Evolutionary conservation across 2,888 invertebrate species (phyloP), one percentile per base, ranked within the genome.

Genomic region (Gibbula magus): DNA sequence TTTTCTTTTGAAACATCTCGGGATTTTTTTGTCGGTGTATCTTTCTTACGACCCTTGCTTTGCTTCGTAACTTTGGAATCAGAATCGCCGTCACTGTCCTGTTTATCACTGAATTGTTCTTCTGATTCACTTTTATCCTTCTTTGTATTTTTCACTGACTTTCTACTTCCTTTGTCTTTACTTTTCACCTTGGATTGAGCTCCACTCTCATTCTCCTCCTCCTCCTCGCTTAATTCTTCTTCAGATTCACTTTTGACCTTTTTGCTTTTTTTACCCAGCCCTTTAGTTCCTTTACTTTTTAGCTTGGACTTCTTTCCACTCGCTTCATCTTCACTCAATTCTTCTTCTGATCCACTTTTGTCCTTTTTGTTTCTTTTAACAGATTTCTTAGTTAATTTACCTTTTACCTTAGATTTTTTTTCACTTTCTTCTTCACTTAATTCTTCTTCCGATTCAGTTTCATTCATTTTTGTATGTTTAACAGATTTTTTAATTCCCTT

Each of bases 341-440:
- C 70, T 22, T 22, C 96, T 10, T 96, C 95, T 0, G 98, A 16
- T 77, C 8, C 25, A 39, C 35, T 22, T 10, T 20, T 29, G 7
- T 7, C 39, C 66, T 35, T 98, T 86, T 98, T 94, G 1, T 97
- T 98, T 61, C 96, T 94, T 91, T 96, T 87, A 8, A 88, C 81
- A 51, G 89, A 96, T n/a, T 45, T 74, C 5, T 45, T 74, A 22
- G n/a, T 5, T 45, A 45, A 39, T 32, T 74, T 74, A n/a, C 25
- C 13, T 13, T 45, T 45, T 45, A 1, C 13, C 10, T 45, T 45
- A 10, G 45, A 45, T 45, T 45, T 45, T 1, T 74, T 51, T 20
- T 74, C 45, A 45, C 45, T 45, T 1, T 45, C 45, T 45, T 45
- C 45, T 45, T 45, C 45, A 45, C 45, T 45, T 45, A 45, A 45